These are phyloP conservation scores for Phalacrocorax pelagicus DNA, from an alignment of 2,113 vertebrate species.

Conservation along the genomic window DNA sequence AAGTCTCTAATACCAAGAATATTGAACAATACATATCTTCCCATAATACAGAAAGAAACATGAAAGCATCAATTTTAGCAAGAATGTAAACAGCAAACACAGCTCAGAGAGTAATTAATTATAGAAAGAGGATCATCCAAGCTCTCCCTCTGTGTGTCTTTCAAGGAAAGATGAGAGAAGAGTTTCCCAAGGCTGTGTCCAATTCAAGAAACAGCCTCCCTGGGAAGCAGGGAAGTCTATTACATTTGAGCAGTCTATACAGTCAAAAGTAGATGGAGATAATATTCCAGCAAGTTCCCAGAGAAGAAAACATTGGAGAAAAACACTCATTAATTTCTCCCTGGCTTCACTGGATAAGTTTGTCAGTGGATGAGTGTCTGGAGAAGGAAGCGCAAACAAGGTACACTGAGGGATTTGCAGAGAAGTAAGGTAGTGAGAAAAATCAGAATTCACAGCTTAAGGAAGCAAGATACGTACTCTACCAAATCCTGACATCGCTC, in stretches of 20 bases:
- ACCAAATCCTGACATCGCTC: background rate
- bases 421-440: background rate
- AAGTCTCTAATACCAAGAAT: background rate
- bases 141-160: background rate
- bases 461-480: background rate
- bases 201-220: background rate
- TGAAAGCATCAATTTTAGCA: background rate
- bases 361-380: background rate
- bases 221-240: background rate
- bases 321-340: background rate
- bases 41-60: background rate
- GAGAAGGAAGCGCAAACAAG: background rate
- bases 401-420: background rate
- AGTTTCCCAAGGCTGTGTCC: background rate
- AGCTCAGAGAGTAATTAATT: conserved; percentile 10
- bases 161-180: background rate
- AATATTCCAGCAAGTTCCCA: background rate
- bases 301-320: background rate
- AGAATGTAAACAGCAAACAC: background rate
- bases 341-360: background rate
- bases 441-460: background rate
- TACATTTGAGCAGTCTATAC: background rate
- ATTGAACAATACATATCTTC: background rate
- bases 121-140: background rate
- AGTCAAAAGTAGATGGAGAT: background rate